phyloP scores from a whole-genome alignment of 2,113 vertebrate species.

The Alligator sinensis region DNA sequence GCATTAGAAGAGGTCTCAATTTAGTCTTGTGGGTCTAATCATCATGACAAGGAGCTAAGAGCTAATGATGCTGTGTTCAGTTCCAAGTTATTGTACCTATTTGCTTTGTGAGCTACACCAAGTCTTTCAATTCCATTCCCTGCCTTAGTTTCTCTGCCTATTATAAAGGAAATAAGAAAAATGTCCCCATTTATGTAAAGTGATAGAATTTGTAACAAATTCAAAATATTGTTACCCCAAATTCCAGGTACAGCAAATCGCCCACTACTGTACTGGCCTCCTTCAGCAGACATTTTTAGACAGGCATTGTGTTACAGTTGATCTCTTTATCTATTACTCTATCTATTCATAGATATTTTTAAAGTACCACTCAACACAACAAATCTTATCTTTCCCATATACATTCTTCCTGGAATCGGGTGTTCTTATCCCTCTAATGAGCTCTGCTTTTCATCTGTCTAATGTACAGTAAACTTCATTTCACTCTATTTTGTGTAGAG shows the following conservation, averaged over 20 bases:
- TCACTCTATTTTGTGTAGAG: not conserved
- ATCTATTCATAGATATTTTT: not conserved
- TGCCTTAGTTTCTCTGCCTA: not conserved
- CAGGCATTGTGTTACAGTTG: fast-evolving
- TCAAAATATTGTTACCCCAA: not conserved
- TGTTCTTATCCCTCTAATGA: not conserved
- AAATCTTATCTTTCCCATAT: not conserved
- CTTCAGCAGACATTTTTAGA: not conserved
- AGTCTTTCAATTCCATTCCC: not conserved
- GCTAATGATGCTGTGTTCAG: not conserved
- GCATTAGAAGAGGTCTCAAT: not conserved
- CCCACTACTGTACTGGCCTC: not conserved
- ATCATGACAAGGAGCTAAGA: not conserved
- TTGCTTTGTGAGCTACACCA: not conserved
- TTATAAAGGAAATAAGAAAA: not conserved
- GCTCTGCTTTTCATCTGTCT: not conserved
- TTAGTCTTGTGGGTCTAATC: not conserved
- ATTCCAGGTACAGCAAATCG: not conserved
- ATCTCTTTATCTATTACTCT: not conserved
- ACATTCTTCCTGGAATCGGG: not conserved
- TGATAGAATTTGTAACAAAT: not conserved
- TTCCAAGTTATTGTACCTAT: not conserved
- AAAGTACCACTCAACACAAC: not conserved
- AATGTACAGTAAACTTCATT: not conserved
- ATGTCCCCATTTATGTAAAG: not conserved